Conservation (phyloP, 2,888 invertebrate genomes). For the Octodonta nipae region DNA sequence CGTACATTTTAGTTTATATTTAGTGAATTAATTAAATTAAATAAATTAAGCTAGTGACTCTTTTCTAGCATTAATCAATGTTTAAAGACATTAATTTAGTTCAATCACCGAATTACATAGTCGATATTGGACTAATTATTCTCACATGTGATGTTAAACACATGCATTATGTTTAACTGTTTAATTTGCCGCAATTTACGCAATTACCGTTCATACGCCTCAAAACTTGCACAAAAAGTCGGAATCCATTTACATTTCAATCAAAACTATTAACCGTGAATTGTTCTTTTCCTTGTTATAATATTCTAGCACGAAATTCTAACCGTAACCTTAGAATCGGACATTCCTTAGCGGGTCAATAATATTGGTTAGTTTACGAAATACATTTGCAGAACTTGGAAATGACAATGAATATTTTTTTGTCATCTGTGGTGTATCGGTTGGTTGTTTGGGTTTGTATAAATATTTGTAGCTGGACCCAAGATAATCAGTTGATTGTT, state of each 20-base stretch:
- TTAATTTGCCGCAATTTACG: not conserved
- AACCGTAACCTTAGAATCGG: not conserved
- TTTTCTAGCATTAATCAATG: too few relatives aligned
- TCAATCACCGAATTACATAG: too few relatives aligned
- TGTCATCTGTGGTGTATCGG: too few relatives aligned
- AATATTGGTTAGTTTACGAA: not conserved
- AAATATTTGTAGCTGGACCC: not conserved
- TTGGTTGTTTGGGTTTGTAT: not conserved
- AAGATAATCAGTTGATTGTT: not conserved
- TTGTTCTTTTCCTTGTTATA: not conserved
- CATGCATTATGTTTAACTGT: too few relatives aligned
- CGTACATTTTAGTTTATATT: too few relatives aligned
- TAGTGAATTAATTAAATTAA: too few relatives aligned
- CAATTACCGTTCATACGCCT: not conserved
- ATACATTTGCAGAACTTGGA: not conserved
- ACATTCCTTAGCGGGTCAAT: slow-evolving; percentile 1
- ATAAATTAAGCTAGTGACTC: too few relatives aligned
- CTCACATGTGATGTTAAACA: too few relatives aligned
- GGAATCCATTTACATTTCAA: not conserved
- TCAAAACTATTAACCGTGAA: slow-evolving; percentile 1
- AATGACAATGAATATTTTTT: not conserved
- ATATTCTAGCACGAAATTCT: not conserved
- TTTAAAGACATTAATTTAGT: too few relatives aligned
- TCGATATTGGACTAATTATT: not conserved
- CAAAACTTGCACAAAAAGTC: not conserved